Evolutionary conservation across 2,113 vertebrate genomes (phyloP).

Genomic region (Stegostoma tigrinum): DNA sequence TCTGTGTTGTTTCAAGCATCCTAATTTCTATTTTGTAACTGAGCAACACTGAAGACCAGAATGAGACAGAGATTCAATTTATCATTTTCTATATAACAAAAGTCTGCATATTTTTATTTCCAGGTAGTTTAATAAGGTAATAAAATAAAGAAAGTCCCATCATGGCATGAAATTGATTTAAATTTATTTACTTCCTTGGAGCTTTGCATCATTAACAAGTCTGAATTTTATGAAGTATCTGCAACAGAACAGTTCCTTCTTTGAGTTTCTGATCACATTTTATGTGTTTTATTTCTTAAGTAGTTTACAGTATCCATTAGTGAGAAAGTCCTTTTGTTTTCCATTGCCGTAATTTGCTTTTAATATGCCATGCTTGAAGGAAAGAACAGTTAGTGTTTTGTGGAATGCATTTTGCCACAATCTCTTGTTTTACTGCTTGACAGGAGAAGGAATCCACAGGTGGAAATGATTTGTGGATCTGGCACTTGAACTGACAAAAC

Average conservation of each 20-base stretch:
- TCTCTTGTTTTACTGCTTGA: neutral
- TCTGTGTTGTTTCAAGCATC: neutral
- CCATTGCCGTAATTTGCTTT: neutral
- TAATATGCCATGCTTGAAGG: neutral
- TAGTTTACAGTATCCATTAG: neutral
- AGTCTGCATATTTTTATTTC: neutral
- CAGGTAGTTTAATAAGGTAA: neutral
- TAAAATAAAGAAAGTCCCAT: neutral
- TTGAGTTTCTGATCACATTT: neutral
- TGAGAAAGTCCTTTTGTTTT: neutral
- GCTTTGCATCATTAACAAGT: neutral
- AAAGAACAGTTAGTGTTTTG: neutral
- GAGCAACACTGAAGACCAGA: neutral
- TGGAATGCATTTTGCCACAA: neutral
- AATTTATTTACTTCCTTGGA: neutral
- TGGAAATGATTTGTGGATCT: conserved; percentile 8
- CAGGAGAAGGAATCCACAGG: neutral
- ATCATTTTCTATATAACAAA: neutral
- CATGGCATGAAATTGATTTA: neutral
- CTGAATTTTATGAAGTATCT: neutral
- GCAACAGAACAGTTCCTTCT: neutral
- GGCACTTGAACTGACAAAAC: neutral
- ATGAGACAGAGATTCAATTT: neutral
- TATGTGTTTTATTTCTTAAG: neutral
- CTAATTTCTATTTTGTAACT: neutral